These are phyloP conservation scores for Scotopteryx bipunctaria DNA, from an alignment of 2,888 invertebrate genomes.

Conservation along the genomic window DNA sequence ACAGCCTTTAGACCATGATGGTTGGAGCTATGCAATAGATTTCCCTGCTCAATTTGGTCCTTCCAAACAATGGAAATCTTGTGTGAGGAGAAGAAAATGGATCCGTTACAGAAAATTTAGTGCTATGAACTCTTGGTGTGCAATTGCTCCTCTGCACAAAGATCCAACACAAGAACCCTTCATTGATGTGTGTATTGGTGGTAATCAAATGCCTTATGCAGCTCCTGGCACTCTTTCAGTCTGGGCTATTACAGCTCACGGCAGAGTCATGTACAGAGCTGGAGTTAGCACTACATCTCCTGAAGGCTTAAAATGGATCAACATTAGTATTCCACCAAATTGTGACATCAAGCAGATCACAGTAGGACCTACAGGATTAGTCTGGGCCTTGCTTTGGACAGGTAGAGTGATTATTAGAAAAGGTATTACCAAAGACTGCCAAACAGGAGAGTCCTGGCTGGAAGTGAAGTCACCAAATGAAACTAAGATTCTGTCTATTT, in stretches of 20 bases:
- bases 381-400: constrained; percentile 94
- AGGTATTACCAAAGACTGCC: constrained; percentile 91
- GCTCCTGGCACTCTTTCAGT: constrained; percentile 90
- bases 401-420: constrained; percentile 92
- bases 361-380: constrained; percentile 92
- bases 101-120: constrained; percentile 93
- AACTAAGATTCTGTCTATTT: constrained; percentile 88
- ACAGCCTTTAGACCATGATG: constrained; percentile 94
- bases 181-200: constrained; percentile 94
- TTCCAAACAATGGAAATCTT: constrained; percentile 94
- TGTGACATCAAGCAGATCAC: constrained; percentile 93
- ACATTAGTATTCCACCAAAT: constrained; percentile 89
- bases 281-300: constrained; percentile 92
- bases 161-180: constrained; percentile 97
- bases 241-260: constrained; percentile 97
- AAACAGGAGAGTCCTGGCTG: constrained; percentile 89
- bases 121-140: constrained; percentile 96
- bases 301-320: constrained; percentile 94
- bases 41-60: constrained; percentile 93
- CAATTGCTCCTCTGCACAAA: constrained; percentile 93
- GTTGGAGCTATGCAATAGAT: constrained; percentile 97
- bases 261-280: constrained; percentile 93
- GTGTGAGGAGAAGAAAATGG: constrained; percentile 95
- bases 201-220: constrained; percentile 91
- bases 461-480: constrained; percentile 89